Evolutionary conservation across 2,113 vertebrate species (phyloP).

Genomic region (Heterochromis multidens): DNA sequence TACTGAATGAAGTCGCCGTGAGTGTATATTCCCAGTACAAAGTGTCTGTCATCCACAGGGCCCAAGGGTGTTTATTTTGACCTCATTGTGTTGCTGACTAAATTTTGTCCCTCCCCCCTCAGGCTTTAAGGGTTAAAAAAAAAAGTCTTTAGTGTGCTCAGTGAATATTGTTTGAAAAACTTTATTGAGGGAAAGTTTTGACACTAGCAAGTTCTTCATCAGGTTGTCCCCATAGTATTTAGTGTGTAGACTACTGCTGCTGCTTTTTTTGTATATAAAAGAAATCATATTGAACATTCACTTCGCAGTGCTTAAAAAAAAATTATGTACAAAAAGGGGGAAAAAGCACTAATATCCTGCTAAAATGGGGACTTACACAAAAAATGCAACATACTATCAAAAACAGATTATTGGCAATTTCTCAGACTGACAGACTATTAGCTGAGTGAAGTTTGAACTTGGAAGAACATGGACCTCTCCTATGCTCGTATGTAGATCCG

Average conservation of each 20-base stretch:
- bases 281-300: background rate
- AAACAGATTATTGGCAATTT: background rate
- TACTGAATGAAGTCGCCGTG: background rate
- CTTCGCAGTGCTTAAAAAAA: background rate
- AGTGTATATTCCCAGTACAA: background rate
- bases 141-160: background rate
- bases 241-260: background rate
- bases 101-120: background rate
- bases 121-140: background rate
- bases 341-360: background rate
- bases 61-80: background rate
- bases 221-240: background rate
- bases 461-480: background rate
- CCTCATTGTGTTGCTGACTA: background rate
- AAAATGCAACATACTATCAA: background rate
- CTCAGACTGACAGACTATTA: background rate
- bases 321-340: background rate
- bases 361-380: background rate
- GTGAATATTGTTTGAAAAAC: background rate
- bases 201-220: background rate
- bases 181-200: background rate
- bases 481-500: conserved; percentile 88
- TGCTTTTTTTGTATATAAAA: background rate
- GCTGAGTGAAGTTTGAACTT: background rate
- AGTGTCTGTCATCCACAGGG: background rate